A percentile compares a stretch with the other conserved stretches of the same genome.
These are phyloP conservation scores for Manis pentadactyla DNA, from an alignment of 2,797 vertebrate species.

Conservation along the genomic window DNA sequence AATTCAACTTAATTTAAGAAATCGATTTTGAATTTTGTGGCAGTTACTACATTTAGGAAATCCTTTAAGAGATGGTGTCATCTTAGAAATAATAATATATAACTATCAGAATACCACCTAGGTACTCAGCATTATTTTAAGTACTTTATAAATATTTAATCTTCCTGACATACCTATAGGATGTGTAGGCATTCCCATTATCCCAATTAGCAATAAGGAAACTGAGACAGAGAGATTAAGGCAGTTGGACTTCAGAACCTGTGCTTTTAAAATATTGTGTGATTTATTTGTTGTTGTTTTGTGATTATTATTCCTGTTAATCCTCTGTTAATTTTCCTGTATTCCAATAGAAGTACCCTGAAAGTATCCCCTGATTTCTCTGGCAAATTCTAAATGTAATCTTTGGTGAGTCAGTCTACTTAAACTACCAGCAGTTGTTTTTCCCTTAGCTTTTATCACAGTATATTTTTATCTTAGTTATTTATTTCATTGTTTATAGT, in stretches of 20 bases:
- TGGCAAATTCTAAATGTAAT: slow-evolving; percentile 17
- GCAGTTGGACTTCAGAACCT: background rate
- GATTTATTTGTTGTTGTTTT: background rate
- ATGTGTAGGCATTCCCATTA: background rate
- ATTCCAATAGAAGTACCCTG: background rate
- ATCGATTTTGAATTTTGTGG: background rate
- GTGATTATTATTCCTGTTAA: background rate
- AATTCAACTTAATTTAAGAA: slow-evolving; percentile 19
- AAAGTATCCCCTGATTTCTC: background rate
- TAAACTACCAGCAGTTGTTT: background rate
- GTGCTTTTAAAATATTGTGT: background rate
- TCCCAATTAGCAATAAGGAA: background rate
- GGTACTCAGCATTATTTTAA: background rate
- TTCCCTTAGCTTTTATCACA: background rate
- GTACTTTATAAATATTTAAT: slow-evolving; percentile 24
- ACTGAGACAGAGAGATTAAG: background rate
- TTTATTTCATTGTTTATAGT: slow-evolving; percentile 20
- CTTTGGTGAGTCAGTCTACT: slow-evolving; percentile 3
- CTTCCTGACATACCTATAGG: background rate
- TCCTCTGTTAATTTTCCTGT: background rate
- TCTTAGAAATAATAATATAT: background rate
- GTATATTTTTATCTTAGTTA: background rate
- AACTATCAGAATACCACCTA: background rate
- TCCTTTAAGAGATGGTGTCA: background rate
- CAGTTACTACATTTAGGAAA: slow-evolving; percentile 27